Conservation (phyloP, 2,797 vertebrate species). For the Spatula clypeata region DNA sequence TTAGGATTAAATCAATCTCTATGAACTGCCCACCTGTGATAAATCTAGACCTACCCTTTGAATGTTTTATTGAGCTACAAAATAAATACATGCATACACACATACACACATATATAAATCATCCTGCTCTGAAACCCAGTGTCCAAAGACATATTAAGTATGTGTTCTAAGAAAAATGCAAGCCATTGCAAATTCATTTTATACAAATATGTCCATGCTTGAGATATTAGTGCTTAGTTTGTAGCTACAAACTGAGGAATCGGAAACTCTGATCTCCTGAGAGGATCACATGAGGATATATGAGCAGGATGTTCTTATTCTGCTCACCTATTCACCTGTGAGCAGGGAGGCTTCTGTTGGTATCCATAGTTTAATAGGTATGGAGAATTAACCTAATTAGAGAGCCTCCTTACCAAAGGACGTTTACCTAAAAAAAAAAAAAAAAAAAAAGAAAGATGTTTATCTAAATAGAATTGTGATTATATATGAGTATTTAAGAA, state of each 20-base stretch:
- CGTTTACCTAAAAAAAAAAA: neutral
- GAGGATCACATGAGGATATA: neutral
- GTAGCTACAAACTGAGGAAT: neutral
- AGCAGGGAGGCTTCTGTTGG: neutral
- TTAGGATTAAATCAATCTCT: conserved; percentile 57
- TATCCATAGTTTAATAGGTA: neutral
- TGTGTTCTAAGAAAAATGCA: neutral
- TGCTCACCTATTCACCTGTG: neutral
- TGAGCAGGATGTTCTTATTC: neutral
- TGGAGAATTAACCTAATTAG: neutral
- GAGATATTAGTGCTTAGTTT: neutral
- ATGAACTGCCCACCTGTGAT: conserved; percentile 18
- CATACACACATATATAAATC: neutral
- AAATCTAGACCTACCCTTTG: neutral
- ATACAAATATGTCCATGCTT: neutral
- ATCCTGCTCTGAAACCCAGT: neutral
- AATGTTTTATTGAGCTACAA: conserved; percentile 17
- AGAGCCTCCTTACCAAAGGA: neutral
- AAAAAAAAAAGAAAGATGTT: neutral
- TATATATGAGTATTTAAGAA: neutral
- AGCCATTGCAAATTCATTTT: neutral
- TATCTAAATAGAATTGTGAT: neutral
- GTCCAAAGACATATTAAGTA: neutral
- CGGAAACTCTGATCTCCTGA: neutral
- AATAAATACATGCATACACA: neutral